Evolutionary conservation across 2,888 invertebrate genomes (phyloP).

Genomic region (Sinodicranocentrus sp.): DNA sequence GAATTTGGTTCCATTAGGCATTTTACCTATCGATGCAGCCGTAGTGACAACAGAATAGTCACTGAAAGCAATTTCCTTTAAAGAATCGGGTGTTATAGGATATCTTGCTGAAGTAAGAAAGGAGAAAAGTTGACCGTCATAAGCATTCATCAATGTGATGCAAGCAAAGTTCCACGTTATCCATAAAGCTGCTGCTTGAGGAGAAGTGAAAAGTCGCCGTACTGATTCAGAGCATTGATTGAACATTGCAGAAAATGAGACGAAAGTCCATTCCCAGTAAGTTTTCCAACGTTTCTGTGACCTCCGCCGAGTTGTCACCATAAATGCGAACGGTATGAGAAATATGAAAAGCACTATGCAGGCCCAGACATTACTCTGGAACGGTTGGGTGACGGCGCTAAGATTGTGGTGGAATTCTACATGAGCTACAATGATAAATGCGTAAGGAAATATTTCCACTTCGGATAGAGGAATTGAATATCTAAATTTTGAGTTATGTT

Average conservation of each 20-base stretch:
- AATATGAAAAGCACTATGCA: background rate
- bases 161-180: conserved; percentile 19
- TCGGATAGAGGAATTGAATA: background rate
- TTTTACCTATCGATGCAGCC: background rate
- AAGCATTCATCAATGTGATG: conserved; percentile 8
- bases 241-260: background rate
- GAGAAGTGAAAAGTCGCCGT: background rate
- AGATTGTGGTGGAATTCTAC: background rate
- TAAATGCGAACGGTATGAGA: background rate
- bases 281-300: no score
- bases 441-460: background rate
- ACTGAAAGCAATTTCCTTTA: background rate
- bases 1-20: background rate
- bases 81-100: background rate
- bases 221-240: conserved; percentile 4
- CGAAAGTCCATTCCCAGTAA: conserved; percentile 13
- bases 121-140: conserved; percentile 32
- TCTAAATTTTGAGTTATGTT: no score
- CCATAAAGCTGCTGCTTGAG: conserved; percentile 8
- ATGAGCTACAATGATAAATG: background rate
- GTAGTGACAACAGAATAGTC: conserved; percentile 5
- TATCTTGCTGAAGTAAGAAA: background rate
- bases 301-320: no score
- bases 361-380: conserved; percentile 1
- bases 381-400: conserved; percentile 17